A percentile compares a stretch with the other conserved stretches of the same genome.
These are phyloP conservation scores for Sorex maritimensis DNA, from an alignment of 2,797 vertebrate genomes.

Conservation along the genomic window DNA sequence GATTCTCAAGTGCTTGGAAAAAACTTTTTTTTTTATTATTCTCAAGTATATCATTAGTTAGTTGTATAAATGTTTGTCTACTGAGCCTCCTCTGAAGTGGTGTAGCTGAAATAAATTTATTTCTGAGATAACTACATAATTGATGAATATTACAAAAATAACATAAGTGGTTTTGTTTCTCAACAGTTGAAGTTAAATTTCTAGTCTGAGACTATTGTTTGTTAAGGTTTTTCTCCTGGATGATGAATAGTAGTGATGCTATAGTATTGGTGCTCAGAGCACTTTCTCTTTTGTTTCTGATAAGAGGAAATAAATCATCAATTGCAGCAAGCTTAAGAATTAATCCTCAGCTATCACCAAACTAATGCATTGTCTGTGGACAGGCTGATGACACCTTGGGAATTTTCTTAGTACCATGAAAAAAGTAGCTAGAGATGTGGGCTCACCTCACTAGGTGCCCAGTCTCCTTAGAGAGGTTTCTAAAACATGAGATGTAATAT, in stretches of 20 bases:
- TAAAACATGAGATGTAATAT: background rate
- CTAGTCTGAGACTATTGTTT: background rate
- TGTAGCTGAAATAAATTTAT: background rate
- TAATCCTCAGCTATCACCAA: background rate
- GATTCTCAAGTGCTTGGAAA: background rate
- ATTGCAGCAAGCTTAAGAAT: background rate
- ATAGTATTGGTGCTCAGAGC: background rate
- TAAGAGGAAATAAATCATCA: background rate
- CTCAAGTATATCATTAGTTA: constrained; percentile 40
- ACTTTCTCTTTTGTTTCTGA: constrained; percentile 33
- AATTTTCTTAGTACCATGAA: background rate
- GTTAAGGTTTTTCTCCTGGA: constrained; percentile 7
- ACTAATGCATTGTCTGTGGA: background rate
- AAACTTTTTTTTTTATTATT: constrained; percentile 48
- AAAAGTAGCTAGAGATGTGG: background rate
- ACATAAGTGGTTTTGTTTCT: constrained; percentile 22
- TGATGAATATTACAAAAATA: background rate
- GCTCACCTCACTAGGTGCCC: background rate
- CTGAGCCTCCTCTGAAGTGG: background rate
- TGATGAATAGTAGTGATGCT: background rate
- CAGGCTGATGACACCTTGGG: background rate
- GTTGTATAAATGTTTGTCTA: constrained; percentile 38
- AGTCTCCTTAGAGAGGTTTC: background rate
- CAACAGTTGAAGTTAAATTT: constrained; percentile 54
- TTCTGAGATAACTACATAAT: constrained; percentile 33